These are phyloP conservation scores for Brachionus asplanchnoidis DNA, from an alignment of 1,140 invertebrate species.

Conservation along the genomic window DNA sequence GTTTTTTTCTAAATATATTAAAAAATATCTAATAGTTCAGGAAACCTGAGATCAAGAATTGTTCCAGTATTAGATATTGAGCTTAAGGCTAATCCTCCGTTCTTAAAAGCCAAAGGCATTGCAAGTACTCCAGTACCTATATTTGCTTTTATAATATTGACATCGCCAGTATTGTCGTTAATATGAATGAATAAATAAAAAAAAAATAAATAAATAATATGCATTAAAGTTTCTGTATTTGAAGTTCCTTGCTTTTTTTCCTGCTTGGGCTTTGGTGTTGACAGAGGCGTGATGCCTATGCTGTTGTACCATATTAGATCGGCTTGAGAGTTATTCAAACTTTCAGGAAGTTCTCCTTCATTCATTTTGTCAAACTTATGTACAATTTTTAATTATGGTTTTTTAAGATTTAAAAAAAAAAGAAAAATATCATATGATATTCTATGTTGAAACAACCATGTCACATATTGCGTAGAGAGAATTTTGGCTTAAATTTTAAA, in stretches of 20 bases:
- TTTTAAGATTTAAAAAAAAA: neutral
- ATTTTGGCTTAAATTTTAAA: neutral
- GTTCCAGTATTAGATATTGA: no score
- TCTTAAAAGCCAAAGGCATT: constrained; percentile 76
- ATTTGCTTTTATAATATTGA: constrained; percentile 43
- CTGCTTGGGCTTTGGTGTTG: neutral
- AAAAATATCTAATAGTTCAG: no score
- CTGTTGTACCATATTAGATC: neutral
- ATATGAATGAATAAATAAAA: no score
- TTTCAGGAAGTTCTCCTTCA: neutral
- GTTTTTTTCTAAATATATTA: no score
- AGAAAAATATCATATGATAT: neutral
- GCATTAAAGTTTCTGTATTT: constrained; percentile 36
- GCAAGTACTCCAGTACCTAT: constrained; percentile 82
- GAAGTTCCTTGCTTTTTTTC: constrained; percentile 20
- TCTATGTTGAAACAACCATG: neutral
- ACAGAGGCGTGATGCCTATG: neutral
- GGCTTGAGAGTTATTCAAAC: neutral
- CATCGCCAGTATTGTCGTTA: no score
- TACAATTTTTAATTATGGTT: neutral
- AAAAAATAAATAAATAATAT: no score
- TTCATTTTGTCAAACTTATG: neutral
- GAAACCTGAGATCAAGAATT: no score
- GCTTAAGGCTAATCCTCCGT: constrained; percentile 66
- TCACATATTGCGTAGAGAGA: neutral